Evolutionary conservation across 2,797 vertebrate genomes (phyloP).

Genomic region (Sebastiscus tertius): DNA sequence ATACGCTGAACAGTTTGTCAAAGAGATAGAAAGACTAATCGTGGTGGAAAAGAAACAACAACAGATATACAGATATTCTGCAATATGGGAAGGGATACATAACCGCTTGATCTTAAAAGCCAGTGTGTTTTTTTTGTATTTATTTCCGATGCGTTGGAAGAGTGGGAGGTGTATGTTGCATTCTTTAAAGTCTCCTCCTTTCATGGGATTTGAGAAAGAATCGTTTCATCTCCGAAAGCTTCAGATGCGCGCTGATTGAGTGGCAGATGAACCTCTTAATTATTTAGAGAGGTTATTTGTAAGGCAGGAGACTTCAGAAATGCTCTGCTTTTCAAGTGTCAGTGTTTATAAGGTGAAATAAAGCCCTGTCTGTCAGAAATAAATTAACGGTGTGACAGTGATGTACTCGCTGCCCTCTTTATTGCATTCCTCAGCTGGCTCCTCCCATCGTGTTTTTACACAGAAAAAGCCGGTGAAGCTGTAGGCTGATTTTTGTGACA

Average conservation of each 20-base stretch:
- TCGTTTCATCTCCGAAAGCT: slow-evolving; percentile 67
- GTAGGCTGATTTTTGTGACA: slow-evolving; percentile 45
- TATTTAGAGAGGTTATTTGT: slow-evolving; percentile 78
- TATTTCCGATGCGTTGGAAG: slow-evolving; percentile 30
- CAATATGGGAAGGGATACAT: slow-evolving; percentile 19
- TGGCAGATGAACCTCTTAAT: slow-evolving; percentile 77
- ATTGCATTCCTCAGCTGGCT: slow-evolving; percentile 35
- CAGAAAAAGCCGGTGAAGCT: slow-evolving; percentile 27
- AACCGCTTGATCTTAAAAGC: slow-evolving; percentile 49
- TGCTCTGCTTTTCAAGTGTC: slow-evolving; percentile 62
- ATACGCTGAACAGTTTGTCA: slow-evolving; percentile 36
- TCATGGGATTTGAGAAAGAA: slow-evolving; percentile 44
- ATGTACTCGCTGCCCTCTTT: slow-evolving; percentile 43
- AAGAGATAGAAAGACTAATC: slow-evolving; percentile 28
- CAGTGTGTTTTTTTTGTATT: slow-evolving; percentile 6
- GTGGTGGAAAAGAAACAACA: neutral
- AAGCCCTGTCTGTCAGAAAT: slow-evolving; percentile 58
- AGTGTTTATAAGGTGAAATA: slow-evolving; percentile 62
- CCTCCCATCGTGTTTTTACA: slow-evolving; percentile 51
- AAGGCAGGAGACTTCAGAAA: slow-evolving; percentile 61
- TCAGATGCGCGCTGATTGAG: slow-evolving; percentile 67
- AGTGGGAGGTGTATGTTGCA: slow-evolving; percentile 36
- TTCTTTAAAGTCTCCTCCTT: slow-evolving; percentile 61
- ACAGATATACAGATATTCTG: slow-evolving; percentile 22
- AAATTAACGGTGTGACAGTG: slow-evolving; percentile 62